phyloP scores from a whole-genome alignment of 2,888 invertebrate species.

The Aphidoletes aphidimyza region DNA sequence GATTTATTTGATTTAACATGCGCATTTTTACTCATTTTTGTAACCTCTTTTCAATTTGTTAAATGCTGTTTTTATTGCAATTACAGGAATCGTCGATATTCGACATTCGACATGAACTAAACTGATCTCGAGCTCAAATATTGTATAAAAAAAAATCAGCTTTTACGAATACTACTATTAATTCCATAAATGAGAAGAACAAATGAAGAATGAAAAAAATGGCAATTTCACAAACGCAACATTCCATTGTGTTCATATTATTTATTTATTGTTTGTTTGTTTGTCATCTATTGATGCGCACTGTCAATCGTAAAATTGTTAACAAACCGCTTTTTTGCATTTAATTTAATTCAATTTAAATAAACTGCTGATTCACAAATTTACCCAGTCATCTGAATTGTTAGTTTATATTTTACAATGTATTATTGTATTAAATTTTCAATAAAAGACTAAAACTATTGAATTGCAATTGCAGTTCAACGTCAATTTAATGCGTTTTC shows the following conservation, averaged over 20 bases:
- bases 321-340: background rate
- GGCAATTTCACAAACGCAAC: background rate
- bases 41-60: background rate
- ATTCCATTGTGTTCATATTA: background rate
- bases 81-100: slow-evolving; percentile 40
- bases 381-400: no score
- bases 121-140: slow-evolving; percentile 11
- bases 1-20: no score
- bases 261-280: no score
- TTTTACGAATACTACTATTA: no score
- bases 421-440: no score
- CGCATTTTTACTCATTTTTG: no score
- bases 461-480: no score
- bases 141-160: background rate
- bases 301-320: background rate
- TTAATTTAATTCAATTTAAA: background rate
- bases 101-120: slow-evolving; percentile 43
- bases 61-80: background rate
- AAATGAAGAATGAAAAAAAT: background rate
- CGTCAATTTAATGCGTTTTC: no score
- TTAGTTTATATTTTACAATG: no score
- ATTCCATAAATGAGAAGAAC: background rate
- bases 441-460: no score
- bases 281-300: background rate
- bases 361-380: slow-evolving; percentile 34